Base-by-base conservation (phyloP, 2,888 invertebrate species). In the Toxonevra muliebris region DNA sequence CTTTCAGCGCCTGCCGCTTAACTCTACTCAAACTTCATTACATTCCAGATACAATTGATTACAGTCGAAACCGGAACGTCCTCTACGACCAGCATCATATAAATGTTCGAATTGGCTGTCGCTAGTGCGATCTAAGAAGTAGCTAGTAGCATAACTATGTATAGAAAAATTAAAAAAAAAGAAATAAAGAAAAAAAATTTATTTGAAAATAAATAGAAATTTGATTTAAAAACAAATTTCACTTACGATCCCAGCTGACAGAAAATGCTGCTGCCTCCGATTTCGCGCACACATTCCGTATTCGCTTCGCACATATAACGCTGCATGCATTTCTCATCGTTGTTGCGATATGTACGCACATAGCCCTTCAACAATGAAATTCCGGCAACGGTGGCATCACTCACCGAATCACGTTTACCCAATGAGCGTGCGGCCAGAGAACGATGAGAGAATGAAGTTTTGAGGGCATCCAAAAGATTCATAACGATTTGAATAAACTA, bases 401-500 rank as follows among this genome's bases (percentile, higher is more conserved):
- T 94, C 74, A 95, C 89, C n/a, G 93, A 92, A 85, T 95, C 95
- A 79, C 93, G 93, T 83, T 90, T 92, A 76, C 96, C 95, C 79
- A 95, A 87, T 63, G 93, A 93, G 69, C 95, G 90, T 45, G 96
- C 95, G 12, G 92, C 88, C 78, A 95, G 85, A 17, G 95, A 95
- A 77, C 96, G 91, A 85, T 96, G 95, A 42, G 95, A 95, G 88
- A 96, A 95, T 48, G 95, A 95, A 41, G 95, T 95, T 87, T 95
- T 95, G 82, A 96, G 86, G 67, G 96, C 95, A 80, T 96, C 96
- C 87, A 96, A 87, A 55, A 96, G 90, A 84, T 94, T 94, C 81
- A 95, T 92, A 65, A 95, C 93, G 87, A 96, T 94, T 88, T 93
- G 94, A 87, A 96, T 93, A 87, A 96, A 94, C 95, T 96, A 88